Evolutionary conservation across 2,113 vertebrate genomes (phyloP), one percentile per base, ranked within the genome.

Genomic region (Zosterops borbonicus): DNA sequence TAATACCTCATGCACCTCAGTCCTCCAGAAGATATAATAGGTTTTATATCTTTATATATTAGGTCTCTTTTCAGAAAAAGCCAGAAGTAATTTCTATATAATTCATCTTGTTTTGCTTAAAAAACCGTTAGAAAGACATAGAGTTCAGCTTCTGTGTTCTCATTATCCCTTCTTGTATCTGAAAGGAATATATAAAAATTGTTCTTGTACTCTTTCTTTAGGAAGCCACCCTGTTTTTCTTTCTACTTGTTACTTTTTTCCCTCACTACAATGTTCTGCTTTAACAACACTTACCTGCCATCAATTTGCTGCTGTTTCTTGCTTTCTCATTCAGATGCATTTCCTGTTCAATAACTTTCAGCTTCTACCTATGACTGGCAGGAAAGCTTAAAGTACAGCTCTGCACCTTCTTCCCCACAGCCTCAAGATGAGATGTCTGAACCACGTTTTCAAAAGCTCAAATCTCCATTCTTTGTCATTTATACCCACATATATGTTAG

Each of bases 381-480:
- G 75, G 65, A 95, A 95, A 89, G 47, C 74, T 52, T 49, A 81
- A 89, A 94, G 79, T 46, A 79, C 31, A 39, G 12, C 55, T 78
- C 87, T 35, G 50, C 67, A 59, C 68, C 90, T 90, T 94, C 93
- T 96, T 97, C 96, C 94, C 94, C 94, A 88, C 53, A 69, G 63
- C 55, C 89, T 93, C 67, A 87, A 55, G 74, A 76, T 87, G 22
- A 53, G 53, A 70, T 52, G 65, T 79, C 76, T 88, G 63, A 64
- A 49, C 74, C 84, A 87, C 83, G 0, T 92, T 91, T 91, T 95
- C 90, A 65, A 91, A 94, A 87, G 78, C 73, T 87, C 4, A 0
- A 74, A 46, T 96, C 94, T 93, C 96, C 86, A 65, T 67, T 78
- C 79, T 95, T 95, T 96, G 94, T 97, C 97, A 92, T 96, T 95